These are phyloP conservation scores for Sardina pilchardus DNA, from an alignment of 2,113 vertebrate genomes.

Conservation along the genomic window DNA sequence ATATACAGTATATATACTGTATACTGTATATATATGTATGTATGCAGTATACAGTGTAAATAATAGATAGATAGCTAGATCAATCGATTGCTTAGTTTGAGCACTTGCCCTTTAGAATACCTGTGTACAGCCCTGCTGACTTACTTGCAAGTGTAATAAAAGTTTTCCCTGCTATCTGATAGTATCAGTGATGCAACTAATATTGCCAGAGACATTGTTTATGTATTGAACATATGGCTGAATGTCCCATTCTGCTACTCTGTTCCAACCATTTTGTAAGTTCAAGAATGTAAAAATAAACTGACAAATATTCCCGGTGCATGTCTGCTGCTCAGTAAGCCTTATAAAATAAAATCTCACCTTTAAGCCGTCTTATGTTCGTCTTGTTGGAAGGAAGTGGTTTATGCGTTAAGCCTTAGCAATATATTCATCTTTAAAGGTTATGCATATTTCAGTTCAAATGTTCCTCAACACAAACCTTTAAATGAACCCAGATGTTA, in stretches of 20 bases:
- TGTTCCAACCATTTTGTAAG: not conserved
- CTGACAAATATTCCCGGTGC: not conserved
- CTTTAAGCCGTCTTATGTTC: not conserved
- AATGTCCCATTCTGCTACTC: not conserved
- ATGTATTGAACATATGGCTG: not conserved
- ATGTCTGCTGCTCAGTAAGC: not conserved
- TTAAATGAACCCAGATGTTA: not conserved
- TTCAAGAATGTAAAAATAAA: not conserved
- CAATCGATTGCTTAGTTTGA: not conserved
- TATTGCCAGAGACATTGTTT: not conserved
- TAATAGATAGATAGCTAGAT: not conserved
- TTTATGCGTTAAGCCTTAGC: slow-evolving; percentile 1
- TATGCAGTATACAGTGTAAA: too few species aligned
- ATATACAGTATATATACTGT: too few species aligned
- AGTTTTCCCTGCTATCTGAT: not conserved
- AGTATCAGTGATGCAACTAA: not conserved
- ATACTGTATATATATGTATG: too few species aligned
- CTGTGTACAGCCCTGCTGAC: too few species aligned
- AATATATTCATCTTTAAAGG: not conserved
- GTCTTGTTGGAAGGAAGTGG: not conserved
- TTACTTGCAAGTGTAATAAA: not conserved
- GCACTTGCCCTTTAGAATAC: too few species aligned
- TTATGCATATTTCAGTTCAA: not conserved
- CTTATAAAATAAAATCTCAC: not conserved
- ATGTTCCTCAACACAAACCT: slow-evolving; percentile 1